These are phyloP conservation scores for Alces alces DNA, from an alignment of 2,113 vertebrate species.

Conservation along the genomic window DNA sequence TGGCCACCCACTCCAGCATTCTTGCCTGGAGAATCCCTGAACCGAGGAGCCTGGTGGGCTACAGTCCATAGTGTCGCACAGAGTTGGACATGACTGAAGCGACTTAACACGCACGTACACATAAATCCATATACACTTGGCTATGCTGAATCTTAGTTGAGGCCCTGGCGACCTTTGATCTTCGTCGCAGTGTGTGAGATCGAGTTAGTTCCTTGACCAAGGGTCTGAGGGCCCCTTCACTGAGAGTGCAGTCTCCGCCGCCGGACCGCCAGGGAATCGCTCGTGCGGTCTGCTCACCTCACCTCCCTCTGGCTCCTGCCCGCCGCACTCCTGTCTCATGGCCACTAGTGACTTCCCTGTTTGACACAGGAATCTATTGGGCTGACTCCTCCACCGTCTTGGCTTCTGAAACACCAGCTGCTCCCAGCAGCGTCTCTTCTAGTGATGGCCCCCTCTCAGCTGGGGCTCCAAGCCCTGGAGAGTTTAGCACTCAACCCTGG, in stretches of 20 bases:
- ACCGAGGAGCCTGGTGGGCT: not conserved
- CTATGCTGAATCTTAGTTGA: not conserved
- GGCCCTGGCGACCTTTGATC: not conserved
- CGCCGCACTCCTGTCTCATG: rapidly evolving
- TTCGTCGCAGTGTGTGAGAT: not conserved
- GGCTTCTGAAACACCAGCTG: not conserved
- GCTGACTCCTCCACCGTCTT: not conserved
- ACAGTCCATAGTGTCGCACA: not conserved
- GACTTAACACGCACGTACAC: rapidly evolving
- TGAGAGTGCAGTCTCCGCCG: rapidly evolving
- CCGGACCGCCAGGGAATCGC: rapidly evolving
- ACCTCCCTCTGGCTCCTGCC: too few species aligned
- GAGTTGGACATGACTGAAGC: rapidly evolving
- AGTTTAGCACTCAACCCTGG: not conserved
- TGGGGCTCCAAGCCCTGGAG: not conserved
- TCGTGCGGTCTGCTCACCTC: not conserved
- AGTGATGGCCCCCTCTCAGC: too few species aligned
- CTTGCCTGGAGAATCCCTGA: not conserved
- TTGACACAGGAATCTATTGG: rapidly evolving
- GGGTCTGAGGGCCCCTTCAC: not conserved
- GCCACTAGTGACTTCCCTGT: not conserved
- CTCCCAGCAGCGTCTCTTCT: rapidly evolving
- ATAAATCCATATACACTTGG: not conserved
- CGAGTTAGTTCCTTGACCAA: not conserved
- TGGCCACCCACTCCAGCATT: not conserved